Evolutionary conservation across 2,888 invertebrate genomes (phyloP).

Genomic region (Nesidiocoris tenuis): DNA sequence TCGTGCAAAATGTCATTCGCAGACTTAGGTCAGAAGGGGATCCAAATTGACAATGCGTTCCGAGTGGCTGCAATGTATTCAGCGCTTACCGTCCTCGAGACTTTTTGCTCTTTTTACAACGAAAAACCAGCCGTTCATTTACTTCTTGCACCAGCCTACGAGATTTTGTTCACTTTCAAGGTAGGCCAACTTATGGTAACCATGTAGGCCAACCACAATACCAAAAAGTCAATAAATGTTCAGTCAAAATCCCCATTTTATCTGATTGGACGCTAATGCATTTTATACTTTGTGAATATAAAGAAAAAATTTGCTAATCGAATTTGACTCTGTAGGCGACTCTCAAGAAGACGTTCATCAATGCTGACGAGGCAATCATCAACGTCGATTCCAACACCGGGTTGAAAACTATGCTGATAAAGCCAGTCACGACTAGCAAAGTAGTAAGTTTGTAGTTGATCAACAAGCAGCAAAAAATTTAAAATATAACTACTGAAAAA

Average conservation of each 20-base stretch:
- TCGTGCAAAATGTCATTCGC: conserved; percentile 40
- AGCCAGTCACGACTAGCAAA: not conserved
- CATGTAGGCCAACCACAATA: no score
- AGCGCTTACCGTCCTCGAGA: conserved; percentile 61
- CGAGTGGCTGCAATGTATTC: conserved; percentile 64
- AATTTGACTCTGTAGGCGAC: no score
- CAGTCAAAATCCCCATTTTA: no score
- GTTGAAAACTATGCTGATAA: not conserved
- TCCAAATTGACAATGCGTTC: conserved; percentile 61
- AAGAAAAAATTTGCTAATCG: no score
- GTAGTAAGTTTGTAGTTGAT: conserved; percentile 50
- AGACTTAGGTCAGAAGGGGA: conserved; percentile 40
- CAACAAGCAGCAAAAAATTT: no score
- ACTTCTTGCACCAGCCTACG: conserved; percentile 40
- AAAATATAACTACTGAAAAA: no score
- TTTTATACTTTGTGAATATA: no score
- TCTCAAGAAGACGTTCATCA: not conserved
- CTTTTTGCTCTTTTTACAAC: conserved; percentile 58
- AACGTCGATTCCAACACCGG: not conserved
- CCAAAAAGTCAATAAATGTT: no score
- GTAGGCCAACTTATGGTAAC: no score
- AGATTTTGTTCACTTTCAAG: not conserved
- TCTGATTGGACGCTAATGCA: no score
- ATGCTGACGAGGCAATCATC: not conserved
- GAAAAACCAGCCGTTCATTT: conserved; percentile 38